phyloP scores from a whole-genome alignment of 2,888 invertebrate species.

The Xestia rhomboidea region DNA sequence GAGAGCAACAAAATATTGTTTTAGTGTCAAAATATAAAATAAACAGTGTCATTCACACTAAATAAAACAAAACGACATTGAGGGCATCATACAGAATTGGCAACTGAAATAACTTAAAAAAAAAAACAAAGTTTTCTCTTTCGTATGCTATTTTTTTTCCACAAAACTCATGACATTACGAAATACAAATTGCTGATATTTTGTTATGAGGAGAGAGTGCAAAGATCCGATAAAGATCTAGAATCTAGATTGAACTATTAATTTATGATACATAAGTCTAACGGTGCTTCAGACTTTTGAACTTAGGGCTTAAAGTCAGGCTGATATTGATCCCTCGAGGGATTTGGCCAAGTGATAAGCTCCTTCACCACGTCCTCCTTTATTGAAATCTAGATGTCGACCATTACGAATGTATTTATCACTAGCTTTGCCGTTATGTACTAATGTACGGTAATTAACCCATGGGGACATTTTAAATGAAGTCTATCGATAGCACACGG shows the following conservation, averaged over 20 bases:
- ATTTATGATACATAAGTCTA: conserved; percentile 28
- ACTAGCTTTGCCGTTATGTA: too few species aligned
- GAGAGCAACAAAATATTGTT: not conserved
- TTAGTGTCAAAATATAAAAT: conserved; percentile 2
- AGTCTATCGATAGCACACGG: too few species aligned
- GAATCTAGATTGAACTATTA: conserved; percentile 32
- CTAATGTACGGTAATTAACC: too few species aligned
- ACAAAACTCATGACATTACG: not conserved
- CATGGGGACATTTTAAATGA: too few species aligned
- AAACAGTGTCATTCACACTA: conserved; percentile 12
- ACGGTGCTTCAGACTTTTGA: conserved; percentile 26
- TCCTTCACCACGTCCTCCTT: not conserved
- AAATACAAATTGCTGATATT: conserved; percentile 18
- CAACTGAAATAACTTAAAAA: not conserved
- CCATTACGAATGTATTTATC: not conserved
- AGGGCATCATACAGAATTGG: not conserved
- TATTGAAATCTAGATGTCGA: not conserved
- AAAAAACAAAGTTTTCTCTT: not conserved
- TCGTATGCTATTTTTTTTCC: not conserved
- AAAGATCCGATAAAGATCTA: conserved; percentile 43
- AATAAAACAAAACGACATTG: not conserved
- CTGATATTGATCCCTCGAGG: conserved; percentile 12
- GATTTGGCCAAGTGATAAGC: conserved; percentile 22
- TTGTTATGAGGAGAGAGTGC: not conserved
- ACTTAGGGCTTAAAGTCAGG: conserved; percentile 5